phyloP scores from a whole-genome alignment of 2,888 invertebrate genomes.

The Anarsia innoxiella region DNA sequence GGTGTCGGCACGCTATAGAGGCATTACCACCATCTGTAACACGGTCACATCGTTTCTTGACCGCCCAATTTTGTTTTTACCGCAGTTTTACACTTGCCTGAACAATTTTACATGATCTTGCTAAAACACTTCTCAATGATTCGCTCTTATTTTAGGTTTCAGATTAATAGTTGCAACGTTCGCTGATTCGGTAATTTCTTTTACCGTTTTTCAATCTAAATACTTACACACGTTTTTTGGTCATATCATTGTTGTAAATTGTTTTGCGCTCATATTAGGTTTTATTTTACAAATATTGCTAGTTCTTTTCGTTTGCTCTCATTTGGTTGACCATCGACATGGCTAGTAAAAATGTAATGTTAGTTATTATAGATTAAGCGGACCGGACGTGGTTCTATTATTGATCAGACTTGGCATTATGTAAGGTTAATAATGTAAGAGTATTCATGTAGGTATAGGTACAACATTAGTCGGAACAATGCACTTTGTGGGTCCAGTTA shows the following conservation, averaged over 20 bases:
- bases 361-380: no score
- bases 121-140: constrained; percentile 44
- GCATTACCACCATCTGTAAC: constrained; percentile 64
- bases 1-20: constrained; percentile 60
- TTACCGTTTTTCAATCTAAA: constrained; percentile 43
- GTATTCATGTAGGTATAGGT: no score
- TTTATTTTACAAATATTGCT: no score
- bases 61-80: constrained; percentile 63
- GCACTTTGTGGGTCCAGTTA: no score
- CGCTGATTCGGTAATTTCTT: constrained; percentile 38
- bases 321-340: no score
- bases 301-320: no score
- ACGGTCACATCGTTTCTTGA: constrained; percentile 66
- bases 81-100: constrained; percentile 36
- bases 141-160: constrained; percentile 34
- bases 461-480: no score
- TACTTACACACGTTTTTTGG: constrained; percentile 1
- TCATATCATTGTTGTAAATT: background rate
- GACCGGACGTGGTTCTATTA: no score
- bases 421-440: no score
- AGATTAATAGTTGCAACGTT: constrained; percentile 34
- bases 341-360: no score
- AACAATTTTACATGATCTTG: constrained; percentile 52
- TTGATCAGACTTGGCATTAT: no score
- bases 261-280: no score